Conservation (phyloP, 2,797 vertebrate genomes). For the Serranus cabrilla region DNA sequence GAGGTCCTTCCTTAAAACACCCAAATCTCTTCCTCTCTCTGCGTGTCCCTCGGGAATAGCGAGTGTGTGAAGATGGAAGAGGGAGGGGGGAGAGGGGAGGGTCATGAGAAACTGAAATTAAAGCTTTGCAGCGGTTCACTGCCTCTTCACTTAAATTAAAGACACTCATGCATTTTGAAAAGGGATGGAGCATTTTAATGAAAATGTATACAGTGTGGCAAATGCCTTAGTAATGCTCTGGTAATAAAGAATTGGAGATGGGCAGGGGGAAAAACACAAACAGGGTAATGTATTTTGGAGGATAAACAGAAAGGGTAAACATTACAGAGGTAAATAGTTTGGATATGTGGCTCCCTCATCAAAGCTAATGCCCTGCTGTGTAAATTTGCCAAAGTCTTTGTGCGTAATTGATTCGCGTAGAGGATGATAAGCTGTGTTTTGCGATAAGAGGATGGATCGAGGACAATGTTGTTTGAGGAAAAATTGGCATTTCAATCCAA, state of each 20-base stretch:
- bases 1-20: constrained; percentile 63
- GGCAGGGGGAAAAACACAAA: constrained; percentile 18
- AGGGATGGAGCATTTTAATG: constrained; percentile 70
- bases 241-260: constrained; percentile 55
- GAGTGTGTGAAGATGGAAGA: constrained; percentile 34
- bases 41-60: constrained; percentile 41
- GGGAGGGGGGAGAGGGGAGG: background rate
- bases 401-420: constrained; percentile 77
- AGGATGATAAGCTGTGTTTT: constrained; percentile 74
- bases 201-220: constrained; percentile 69
- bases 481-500: constrained; percentile 64
- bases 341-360: constrained; percentile 70
- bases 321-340: constrained; percentile 71
- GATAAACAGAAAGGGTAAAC: constrained; percentile 77
- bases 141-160: constrained; percentile 76
- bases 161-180: constrained; percentile 73
- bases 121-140: constrained; percentile 77
- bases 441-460: constrained; percentile 76
- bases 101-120: constrained; percentile 77
- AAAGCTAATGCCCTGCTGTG: constrained; percentile 72
- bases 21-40: constrained; percentile 48
- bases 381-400: constrained; percentile 78
- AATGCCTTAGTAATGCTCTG: constrained; percentile 66
- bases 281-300: constrained; percentile 60
- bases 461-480: constrained; percentile 67